Conservation (phyloP, 2,797 vertebrate species). For the Lophius americanus region DNA sequence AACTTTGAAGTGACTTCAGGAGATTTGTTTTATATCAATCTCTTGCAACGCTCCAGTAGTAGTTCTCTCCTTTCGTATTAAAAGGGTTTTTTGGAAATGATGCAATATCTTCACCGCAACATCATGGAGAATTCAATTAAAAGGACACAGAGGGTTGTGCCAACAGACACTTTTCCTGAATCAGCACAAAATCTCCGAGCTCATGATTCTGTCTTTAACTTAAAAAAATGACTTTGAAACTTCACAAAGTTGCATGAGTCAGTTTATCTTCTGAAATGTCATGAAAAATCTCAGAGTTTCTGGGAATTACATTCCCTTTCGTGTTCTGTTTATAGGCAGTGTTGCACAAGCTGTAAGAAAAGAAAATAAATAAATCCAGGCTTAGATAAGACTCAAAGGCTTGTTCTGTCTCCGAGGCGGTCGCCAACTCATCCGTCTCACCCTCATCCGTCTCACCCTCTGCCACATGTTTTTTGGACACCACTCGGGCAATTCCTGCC, state of each 20-base stretch:
- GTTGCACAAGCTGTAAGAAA: conserved; percentile 24
- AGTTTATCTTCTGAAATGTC: background rate
- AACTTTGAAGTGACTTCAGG: conserved; percentile 22
- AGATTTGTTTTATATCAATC: conserved; percentile 51
- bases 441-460: conserved; percentile 5
- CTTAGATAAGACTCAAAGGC: background rate
- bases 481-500: conserved; percentile 24
- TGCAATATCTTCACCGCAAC: conserved; percentile 24
- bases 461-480: conserved; percentile 42
- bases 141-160: conserved; percentile 18
- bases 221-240: background rate
- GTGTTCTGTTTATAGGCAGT: background rate
- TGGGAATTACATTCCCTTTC: background rate
- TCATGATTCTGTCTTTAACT: conserved; percentile 13
- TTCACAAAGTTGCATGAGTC: background rate
- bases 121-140: conserved; percentile 23
- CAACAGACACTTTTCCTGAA: conserved; percentile 16
- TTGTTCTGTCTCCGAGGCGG: conserved; percentile 25
- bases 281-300: accelerated
- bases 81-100: conserved; percentile 19
- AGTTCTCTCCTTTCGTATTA: too few relatives aligned
- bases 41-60: background rate
- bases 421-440: too few relatives aligned
- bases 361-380: background rate
- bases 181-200: conserved; percentile 5